Conservation (phyloP, 2,113 vertebrate genomes). For the Erinaceus europaeus region DNA sequence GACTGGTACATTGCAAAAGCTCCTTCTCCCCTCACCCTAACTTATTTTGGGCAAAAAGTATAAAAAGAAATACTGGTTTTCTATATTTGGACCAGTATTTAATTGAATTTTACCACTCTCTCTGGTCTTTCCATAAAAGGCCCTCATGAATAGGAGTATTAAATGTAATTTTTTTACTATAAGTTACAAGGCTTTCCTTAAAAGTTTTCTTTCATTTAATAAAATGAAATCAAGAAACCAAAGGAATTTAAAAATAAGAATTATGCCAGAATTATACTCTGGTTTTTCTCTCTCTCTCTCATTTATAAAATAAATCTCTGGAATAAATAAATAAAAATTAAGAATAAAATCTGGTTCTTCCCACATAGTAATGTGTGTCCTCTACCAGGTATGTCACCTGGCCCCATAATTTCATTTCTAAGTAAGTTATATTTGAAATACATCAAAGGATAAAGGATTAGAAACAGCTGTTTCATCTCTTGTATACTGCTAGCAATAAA, state of each 20-base stretch:
- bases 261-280: no score
- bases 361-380: no score
- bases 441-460: background rate
- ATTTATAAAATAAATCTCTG: no score
- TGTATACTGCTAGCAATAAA: background rate
- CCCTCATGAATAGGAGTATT: background rate
- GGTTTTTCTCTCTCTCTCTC: no score
- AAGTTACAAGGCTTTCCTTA: background rate
- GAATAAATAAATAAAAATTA: background rate
- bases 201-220: background rate
- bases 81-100: constrained; percentile 35
- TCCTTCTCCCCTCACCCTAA: background rate
- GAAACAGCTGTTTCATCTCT: background rate
- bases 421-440: constrained; percentile 5
- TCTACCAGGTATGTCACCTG: no score
- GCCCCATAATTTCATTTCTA: no score
- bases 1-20: constrained; percentile 10
- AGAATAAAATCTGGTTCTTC: constrained; percentile 21
- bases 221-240: background rate
- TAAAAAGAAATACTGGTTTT: constrained; percentile 43
- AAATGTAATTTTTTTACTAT: constrained; percentile 18
- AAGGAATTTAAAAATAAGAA: background rate
- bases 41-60: background rate
- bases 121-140: constrained; percentile 26
- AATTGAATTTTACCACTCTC: constrained; percentile 3